Evolutionary conservation across 1,140 invertebrate species (phyloP).

Genomic region (Philotrypesis tridentata): DNA sequence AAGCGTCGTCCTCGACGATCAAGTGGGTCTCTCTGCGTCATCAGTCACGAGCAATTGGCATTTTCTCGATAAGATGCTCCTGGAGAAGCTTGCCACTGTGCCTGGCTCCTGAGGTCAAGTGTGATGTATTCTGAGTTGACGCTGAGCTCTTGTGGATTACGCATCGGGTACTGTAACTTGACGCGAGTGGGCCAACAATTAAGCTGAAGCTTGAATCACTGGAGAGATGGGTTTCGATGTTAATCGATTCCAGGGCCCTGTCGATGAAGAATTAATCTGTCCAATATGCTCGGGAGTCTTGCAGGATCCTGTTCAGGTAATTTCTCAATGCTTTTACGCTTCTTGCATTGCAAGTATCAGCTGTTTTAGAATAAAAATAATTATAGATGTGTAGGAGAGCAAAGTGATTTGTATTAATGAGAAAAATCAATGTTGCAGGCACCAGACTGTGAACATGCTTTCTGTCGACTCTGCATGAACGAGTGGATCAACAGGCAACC

Average conservation of each 20-base stretch:
- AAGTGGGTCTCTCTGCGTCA: too few relatives aligned
- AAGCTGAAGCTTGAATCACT: background rate
- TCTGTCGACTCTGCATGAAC: slow-evolving; percentile 93
- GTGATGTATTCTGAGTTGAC: background rate
- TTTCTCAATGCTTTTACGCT: slow-evolving; percentile 26
- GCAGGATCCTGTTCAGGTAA: slow-evolving; percentile 92
- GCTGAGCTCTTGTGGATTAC: background rate
- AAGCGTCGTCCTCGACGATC: background rate
- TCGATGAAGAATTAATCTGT: slow-evolving; percentile 94
- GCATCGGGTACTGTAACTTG: background rate
- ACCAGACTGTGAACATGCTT: slow-evolving; percentile 95
- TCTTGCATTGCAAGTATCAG: background rate
- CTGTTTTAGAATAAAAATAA: background rate
- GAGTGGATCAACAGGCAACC: slow-evolving; percentile 95
- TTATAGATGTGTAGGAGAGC: background rate
- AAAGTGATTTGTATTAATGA: background rate
- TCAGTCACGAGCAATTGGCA: background rate
- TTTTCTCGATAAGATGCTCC: background rate
- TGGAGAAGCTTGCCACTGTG: background rate
- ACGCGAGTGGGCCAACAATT: background rate
- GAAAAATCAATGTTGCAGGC: slow-evolving; percentile 78
- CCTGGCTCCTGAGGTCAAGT: background rate
- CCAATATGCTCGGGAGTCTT: slow-evolving; percentile 93
- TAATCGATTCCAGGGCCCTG: slow-evolving; percentile 90
- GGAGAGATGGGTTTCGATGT: slow-evolving; percentile 90